Conservation (phyloP, 1,140 invertebrate genomes). For the Chrysopa pallens region DNA sequence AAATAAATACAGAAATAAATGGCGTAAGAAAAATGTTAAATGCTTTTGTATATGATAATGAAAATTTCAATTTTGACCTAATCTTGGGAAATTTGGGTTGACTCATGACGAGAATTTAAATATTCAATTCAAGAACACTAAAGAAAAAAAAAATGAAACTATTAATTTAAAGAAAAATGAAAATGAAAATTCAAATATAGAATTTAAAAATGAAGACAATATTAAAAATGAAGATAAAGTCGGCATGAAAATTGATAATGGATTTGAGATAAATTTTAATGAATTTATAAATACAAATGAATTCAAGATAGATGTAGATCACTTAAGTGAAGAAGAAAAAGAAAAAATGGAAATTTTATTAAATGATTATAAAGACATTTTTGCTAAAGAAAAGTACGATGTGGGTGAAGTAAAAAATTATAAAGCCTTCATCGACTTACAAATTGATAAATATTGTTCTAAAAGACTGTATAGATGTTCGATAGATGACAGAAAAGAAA, state of each 20-base stretch:
- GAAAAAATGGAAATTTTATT: constrained; percentile 8
- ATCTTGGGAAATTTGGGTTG: constrained; percentile 11
- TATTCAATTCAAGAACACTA: constrained; percentile 9
- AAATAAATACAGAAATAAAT: constrained; percentile 11
- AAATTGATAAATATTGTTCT: constrained; percentile 14
- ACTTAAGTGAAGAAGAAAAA: constrained; percentile 10
- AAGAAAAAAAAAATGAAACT: not conserved
- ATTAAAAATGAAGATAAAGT: too few species aligned
- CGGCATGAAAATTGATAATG: constrained; percentile 2
- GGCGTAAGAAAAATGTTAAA: constrained; percentile 10
- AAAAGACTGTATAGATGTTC: too few species aligned
- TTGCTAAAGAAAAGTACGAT: constrained; percentile 17
- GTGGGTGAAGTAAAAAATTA: constrained; percentile 11
- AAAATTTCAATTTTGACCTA: constrained; percentile 11
- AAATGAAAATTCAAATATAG: not conserved
- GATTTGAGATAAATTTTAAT: constrained; percentile 9
- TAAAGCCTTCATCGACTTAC: constrained; percentile 15
- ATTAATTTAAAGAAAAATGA: not conserved
- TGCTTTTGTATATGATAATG: constrained; percentile 10
- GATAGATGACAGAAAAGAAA: too few species aligned
- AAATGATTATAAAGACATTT: constrained; percentile 9
- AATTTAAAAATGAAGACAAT: not conserved
- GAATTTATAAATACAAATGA: constrained; percentile 12
- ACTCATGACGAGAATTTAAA: too few species aligned
- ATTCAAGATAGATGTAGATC: constrained; percentile 8